phyloP scores from a whole-genome alignment of 2,888 invertebrate genomes.

The Caenorhabditis plicata region DNA sequence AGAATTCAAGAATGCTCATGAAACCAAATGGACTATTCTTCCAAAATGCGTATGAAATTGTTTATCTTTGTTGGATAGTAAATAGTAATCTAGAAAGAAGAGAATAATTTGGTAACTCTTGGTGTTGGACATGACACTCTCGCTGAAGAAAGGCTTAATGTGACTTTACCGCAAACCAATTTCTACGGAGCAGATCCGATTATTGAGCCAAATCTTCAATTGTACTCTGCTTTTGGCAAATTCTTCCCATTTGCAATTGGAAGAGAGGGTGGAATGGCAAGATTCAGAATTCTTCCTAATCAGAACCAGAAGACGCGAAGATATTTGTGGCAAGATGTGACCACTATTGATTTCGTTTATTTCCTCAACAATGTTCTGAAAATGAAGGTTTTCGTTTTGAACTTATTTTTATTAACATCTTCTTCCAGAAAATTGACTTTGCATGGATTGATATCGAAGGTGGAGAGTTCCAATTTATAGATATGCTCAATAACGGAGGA shows the following conservation, averaged over 20 bases:
- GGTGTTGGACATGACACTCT: slow-evolving; percentile 18
- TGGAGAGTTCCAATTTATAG: not conserved
- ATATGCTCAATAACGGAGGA: not conserved
- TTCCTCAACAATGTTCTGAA: slow-evolving; percentile 1
- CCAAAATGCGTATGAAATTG: not conserved
- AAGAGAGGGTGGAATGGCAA: slow-evolving; percentile 5
- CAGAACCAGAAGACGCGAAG: slow-evolving; percentile 18
- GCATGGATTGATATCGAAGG: slow-evolving; percentile 1
- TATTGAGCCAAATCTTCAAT: slow-evolving; percentile 18
- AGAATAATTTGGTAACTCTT: slow-evolving; percentile 6
- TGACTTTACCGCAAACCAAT: slow-evolving; percentile 9
- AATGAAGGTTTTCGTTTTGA: not conserved
- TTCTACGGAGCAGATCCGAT: slow-evolving; percentile 38
- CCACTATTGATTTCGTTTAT: slow-evolving; percentile 14
- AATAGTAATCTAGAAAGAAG: slow-evolving; percentile 2
- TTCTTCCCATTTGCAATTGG: slow-evolving; percentile 34
- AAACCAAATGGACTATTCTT: not conserved
- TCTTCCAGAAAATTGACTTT: not conserved
- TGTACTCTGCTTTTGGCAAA: slow-evolving; percentile 22
- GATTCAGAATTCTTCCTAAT: slow-evolving; percentile 15
- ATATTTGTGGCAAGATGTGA: slow-evolving; percentile 17
- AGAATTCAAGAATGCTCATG: not conserved
- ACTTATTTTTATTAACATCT: not conserved
- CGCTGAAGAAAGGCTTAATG: slow-evolving; percentile 8
- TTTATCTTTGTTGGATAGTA: not conserved